Base-by-base conservation (phyloP, 2,113 vertebrate species). In the Chitala chitala region DNA sequence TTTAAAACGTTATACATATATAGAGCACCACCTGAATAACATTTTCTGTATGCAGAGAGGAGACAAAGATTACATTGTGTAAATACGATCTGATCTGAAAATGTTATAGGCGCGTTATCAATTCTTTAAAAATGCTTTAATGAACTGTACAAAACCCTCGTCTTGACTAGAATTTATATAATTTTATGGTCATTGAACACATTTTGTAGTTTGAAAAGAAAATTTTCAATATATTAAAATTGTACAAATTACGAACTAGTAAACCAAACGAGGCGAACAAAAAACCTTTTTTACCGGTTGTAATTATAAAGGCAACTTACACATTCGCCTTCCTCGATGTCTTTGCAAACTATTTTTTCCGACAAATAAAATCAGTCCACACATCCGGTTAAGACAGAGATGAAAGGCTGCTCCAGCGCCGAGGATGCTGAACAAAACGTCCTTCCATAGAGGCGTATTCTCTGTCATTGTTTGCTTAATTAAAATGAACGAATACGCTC, bases 321-420 rank as follows among this genome's bases (percentile, higher is more conserved):
- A 78, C 40, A 77, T 73, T 70, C 56, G 53, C 70, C 59, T 56
- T 79, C 69, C 48, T 31, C 50, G 71, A 54, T 58, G 69, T 40
- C 64, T 79, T 69, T 78, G 51, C 58, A 81, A 78, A 64, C 58
- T 73, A 75, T 73, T 42, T 74, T 75, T 76, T 73, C 73, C 56
- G 42, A 48, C 40, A 71, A 51, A 76, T 24, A 53, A 80, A 53
- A 65, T 65, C 66, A 50, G 64, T 78, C 78, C 72, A 59, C 78
- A 79, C 48, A 82, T 82, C 80, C 80, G 72, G 63, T 75, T 50
- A 74, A 61, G 42, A n/a, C n/a, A n/a, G n/a, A n/a, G n/a, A n/a
- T n/a, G 66, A 55, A 74, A 50, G 17, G 55, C 72, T 70, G 65
- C 31, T 68, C 48, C 53, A 69, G 40, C 29, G 73, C 33, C 46